Conservation (phyloP, 2,113 vertebrate species). For the Arothron firmamentum region DNA sequence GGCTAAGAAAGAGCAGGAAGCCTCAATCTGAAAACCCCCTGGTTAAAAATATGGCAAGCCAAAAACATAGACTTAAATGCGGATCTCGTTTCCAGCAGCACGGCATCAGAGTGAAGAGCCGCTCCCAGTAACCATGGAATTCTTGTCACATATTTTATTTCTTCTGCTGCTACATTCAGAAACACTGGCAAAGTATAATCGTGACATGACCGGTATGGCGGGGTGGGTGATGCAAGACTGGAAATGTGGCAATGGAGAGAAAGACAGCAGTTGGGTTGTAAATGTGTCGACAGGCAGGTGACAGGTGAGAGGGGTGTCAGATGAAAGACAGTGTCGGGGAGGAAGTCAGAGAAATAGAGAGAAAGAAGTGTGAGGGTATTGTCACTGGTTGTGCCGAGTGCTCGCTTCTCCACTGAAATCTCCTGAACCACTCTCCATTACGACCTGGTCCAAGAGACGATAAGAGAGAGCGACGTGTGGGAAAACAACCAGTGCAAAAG, state of each 20-base stretch:
- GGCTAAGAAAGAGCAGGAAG: constrained; percentile 68
- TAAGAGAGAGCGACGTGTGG: constrained; percentile 2
- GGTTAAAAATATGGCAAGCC: constrained; percentile 48
- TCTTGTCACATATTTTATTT: constrained; percentile 53
- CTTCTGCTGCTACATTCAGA: constrained; percentile 54
- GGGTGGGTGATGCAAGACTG: constrained; percentile 20
- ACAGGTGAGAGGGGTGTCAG: constrained; percentile 56
- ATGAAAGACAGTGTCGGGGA: constrained; percentile 48
- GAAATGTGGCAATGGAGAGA: constrained; percentile 29
- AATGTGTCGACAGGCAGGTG: constrained; percentile 55
- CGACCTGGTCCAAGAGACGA: constrained; percentile 26
- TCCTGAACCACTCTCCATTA: constrained; percentile 49
- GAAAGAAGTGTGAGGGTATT: constrained; percentile 34
- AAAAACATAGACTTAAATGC: constrained; percentile 21
- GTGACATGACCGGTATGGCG: constrained; percentile 5
- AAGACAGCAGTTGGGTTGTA: constrained; percentile 57
- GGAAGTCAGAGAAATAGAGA: constrained; percentile 31
- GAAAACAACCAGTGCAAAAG: not conserved
- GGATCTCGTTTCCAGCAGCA: constrained; percentile 5
- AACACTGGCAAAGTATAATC: constrained; percentile 33
- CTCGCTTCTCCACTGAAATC: constrained; percentile 37
- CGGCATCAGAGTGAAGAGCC: constrained; percentile 14
- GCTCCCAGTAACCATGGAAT: constrained; percentile 41
- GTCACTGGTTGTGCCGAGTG: constrained; percentile 49
- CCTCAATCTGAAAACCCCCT: constrained; percentile 58